Base-by-base conservation (phyloP, 2,113 vertebrate species). In the Myotis lucifugus region DNA sequence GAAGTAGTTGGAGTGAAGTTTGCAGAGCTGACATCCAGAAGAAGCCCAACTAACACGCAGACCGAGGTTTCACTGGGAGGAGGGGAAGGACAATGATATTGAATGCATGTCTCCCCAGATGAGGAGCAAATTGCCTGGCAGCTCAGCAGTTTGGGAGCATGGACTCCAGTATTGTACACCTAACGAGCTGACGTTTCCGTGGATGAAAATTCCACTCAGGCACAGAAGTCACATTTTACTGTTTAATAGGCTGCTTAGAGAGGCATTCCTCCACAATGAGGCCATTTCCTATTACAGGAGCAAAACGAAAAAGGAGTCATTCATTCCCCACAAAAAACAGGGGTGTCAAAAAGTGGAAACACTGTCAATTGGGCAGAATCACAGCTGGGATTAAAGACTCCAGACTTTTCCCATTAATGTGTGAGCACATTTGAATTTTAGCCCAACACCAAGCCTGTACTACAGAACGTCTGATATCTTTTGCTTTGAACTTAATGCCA, bases 401-500 rank as follows among this genome's bases (percentile, higher is more conserved):
- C 42, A 93, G 40, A 88, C 54, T 82, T 92, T 86, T 92, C 3
- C 94, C 93, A 93, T 96, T 95, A 50, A 18, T 19, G 13, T 19
- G 13, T 34, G 5, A 96, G 40, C 74, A 56, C 29, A 70, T 42
- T 95, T 93, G 69, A 96, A 85, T 95, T 93, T 95, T 90, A 97
- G 95, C 34, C 85, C 64, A 50, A 54, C 83, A 83, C 52, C 6
- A 50, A 90, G 96, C 37, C 59, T 97, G 48, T 84, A 56, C 90
- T 92, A 82, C 34, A 81, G 92, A 66, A 90, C 5, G 0, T 37
- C 70, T 74, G 96, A 91, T 27, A 48, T 2, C 86, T 46, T 77
- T 37, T 4, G 32, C 95, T 95, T 84, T 93, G 90, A 95, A 97
- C 89, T 40, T 93, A 96, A 97, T 87, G 74, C 85, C 93, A 95